These are phyloP conservation scores for Graphium colonna DNA, from an alignment of 2,888 invertebrate genomes.

Conservation along the genomic window DNA sequence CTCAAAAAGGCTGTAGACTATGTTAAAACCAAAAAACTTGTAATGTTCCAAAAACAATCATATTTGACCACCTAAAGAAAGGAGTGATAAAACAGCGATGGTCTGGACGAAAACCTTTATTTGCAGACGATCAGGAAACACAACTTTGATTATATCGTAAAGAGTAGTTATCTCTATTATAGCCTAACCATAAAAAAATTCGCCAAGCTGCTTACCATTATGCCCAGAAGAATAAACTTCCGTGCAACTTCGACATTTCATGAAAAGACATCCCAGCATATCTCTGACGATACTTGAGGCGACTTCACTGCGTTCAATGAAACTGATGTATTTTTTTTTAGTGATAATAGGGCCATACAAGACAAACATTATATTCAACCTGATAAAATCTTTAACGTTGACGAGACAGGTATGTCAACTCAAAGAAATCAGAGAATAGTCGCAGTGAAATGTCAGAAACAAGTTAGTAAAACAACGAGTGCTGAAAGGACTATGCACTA, in stretches of 20 bases:
- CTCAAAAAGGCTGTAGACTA: too few relatives aligned
- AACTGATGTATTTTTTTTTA: conserved; percentile 36
- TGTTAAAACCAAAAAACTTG: too few relatives aligned
- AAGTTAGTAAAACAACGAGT: conserved; percentile 41
- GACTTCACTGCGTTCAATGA: conserved; percentile 39
- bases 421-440: conserved; percentile 32
- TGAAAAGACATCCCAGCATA: conserved; percentile 34
- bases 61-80: too few relatives aligned
- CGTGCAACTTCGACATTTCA: conserved; percentile 34
- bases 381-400: conserved; percentile 30
- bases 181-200: conserved; percentile 35
- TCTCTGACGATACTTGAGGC: conserved; percentile 36
- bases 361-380: conserved; percentile 26
- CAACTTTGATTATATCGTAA: too few relatives aligned
- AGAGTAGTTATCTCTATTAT: too few relatives aligned
- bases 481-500: conserved; percentile 35
- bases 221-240: conserved; percentile 30
- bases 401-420: conserved; percentile 34
- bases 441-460: conserved; percentile 39
- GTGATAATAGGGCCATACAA: conserved; percentile 32
- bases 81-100: conserved; percentile 12
- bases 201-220: conserved; percentile 31
- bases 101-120: too few relatives aligned
- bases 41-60: conserved; percentile 9
- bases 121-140: too few relatives aligned